Base-by-base conservation (phyloP, 2,797 vertebrate genomes). In the Oryzias dopingdopingensis region DNA sequence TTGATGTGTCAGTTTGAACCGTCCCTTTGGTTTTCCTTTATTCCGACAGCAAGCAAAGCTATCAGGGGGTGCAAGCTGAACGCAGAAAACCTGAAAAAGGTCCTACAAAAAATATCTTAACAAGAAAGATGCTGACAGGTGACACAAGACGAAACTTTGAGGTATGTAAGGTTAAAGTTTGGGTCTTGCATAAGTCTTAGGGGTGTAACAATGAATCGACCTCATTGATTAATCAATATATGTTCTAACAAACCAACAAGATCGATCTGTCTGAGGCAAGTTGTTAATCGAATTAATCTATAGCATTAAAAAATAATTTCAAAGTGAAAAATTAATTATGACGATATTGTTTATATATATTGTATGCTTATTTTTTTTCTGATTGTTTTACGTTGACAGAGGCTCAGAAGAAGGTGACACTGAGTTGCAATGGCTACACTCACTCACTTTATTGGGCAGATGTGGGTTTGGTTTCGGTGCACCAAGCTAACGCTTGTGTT, bases 391-490 rank as follows among this genome's bases (percentile, higher is more conserved):
- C 68, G 47, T 52, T 81, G 86, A 86, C 84, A 81, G 80, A 88
- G 88, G 89, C 85, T 81, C 86, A 88, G 83, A 85, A 87, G 76
- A 76, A 80, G 81, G 82, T 84, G 85, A 83, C 83, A 76, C 65
- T 2, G 56, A 5, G 59, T 72, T 57, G 75, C 85, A 88, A 86
- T 85, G 74, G 75, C 82, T 72, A 77, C 45, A 62, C 80, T 90
- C 84, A 80, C 80, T 89, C 84, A 86, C 79, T 72, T 80, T 52
- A 49, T 59, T 41, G 49, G 52, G 58, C 55, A 60, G 68, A 66
- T 63, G 65, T 49, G 58, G 60, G 56, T 65, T 67, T 67, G 49
- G 53, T 62, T 24, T 58, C 49, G 74, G 52, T 46, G 26, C 7
- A 3, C 6, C 1, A 3, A 37, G 10, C 32, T 37, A 32, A 23